Percentiles rank a stretch among this genome's conserved stretches.
These are phyloP conservation scores for Bugula neritina DNA, from an alignment of 2,888 invertebrate species.

Conservation along the genomic window DNA sequence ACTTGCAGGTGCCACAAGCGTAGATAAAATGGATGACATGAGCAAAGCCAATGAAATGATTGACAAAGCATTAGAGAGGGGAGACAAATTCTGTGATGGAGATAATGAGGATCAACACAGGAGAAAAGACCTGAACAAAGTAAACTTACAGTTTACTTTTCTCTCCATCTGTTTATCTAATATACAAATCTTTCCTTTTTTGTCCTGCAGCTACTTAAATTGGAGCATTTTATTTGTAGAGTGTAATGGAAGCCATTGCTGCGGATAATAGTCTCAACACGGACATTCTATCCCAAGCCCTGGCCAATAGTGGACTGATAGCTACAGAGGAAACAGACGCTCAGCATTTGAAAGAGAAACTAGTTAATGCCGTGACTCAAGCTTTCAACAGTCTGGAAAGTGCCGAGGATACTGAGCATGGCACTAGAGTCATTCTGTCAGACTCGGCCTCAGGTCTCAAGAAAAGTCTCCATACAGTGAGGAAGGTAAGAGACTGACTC, in stretches of 20 bases:
- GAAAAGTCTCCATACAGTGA: constrained; percentile 26
- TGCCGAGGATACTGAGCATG: constrained; percentile 20
- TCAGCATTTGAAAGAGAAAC: constrained; percentile 9
- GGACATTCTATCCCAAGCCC: constrained; percentile 59
- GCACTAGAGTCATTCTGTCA: constrained; percentile 22
- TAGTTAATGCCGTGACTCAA: constrained; percentile 22
- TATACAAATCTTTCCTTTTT: no score
- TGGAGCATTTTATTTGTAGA: constrained; percentile 10
- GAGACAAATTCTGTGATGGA: no score
- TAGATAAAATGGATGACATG: not conserved
- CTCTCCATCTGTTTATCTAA: no score
- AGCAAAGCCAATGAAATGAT: no score
- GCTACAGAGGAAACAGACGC: not conserved
- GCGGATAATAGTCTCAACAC: constrained; percentile 30
- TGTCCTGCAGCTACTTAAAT: no score
- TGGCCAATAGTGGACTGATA: constrained; percentile 55
- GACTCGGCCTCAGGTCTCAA: constrained; percentile 15
- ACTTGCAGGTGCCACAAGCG: not conserved
- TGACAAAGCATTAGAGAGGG: no score
- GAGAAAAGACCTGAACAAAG: constrained; percentile 13
- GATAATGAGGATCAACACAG: no score
- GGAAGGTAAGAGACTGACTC: constrained; percentile 19
- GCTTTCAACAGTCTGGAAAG: constrained; percentile 15
- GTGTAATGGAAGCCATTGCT: constrained; percentile 10
- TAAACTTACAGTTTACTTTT: not conserved